Evolutionary conservation across 2,797 vertebrate species (phyloP), one percentile per base, ranked within the genome.

Genomic region (Phrynocephalus guinanensis): DNA sequence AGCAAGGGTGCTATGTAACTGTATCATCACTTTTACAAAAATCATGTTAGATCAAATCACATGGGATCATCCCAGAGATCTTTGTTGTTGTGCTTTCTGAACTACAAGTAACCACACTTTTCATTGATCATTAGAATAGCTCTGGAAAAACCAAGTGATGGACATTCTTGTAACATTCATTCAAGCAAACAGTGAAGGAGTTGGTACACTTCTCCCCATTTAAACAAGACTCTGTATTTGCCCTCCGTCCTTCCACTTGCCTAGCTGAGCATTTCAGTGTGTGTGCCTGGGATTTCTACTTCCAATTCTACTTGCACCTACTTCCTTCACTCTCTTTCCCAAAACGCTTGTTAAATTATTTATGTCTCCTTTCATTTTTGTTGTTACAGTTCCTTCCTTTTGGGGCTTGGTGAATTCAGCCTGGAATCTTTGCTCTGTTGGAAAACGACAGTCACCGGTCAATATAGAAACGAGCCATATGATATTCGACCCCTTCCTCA

Each of bases 401-500:
- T 99, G 99, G 99, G 99, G 99, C 83, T 97, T 99, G 96, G 99
- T 99, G 90, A 99, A 99, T 97, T 99, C 99, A 16, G 99, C 99
- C 88, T 99, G 99, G 99, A 99, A 99, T 96, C 97, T 99, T 92
- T 99, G 99, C 96, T 99, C 99, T 1, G 98, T 99, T 86, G 99
- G 99, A 83, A 99, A 99, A 96, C 97, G 98, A 86, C 99, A 99
- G 96, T 99, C 99, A 0, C 99, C 99, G 20, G 98, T 99, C 95
- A 99, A 99, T 97, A 99, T 99, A 89, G 98, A 99, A 97, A 99
- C 99, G 93, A 99, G 98, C 95, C 99, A 99, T 97, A 99, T 99
- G 99, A 99, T 99, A 96, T 99, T 99, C 89, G 99, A 99, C 95
- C 99, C 99, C 60, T 99, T 99, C 96, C 97, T 99, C 95, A 98